Base-by-base conservation (phyloP, 2,797 vertebrate species). In the Neosilurus hyrtlii region DNA sequence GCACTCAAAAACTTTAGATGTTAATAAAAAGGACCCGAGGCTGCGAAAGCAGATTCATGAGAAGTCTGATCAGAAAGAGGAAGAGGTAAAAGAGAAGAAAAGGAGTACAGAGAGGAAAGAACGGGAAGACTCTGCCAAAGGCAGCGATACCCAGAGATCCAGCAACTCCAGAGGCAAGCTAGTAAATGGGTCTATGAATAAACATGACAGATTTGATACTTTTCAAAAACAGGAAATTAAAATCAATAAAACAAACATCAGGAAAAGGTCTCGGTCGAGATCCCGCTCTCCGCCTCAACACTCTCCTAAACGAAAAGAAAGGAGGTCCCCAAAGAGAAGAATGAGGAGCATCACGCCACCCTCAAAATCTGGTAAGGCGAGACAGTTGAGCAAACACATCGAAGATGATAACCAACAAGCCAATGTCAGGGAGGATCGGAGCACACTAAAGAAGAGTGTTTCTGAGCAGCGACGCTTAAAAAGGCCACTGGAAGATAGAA, bases 221-320 rank as follows among this genome's bases (percentile, higher is more conserved):
- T 79, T 88, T 0, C 96, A 97, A 57, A 97, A 96, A 83, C 89
- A 72, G 0, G 91, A 94, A 49, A 93, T 93, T 86, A 97, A 97
- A 90, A 88, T 91, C 0, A 96, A 95, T 59, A 95, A 97, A 79
- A 95, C 95, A 0, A 96, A 96, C 54, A 92, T 90, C 76, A 94
- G 97, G 57, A 98, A 98, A 87, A 93, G 96, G 37, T 99, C 97
- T 0, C 92, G 95, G 0, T 97, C 97, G 0, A 95, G 96, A 9
- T 97, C 96, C 5, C 94, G 96, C 0, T 91, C 93, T 1, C 86
- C 95, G 4, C 92, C 93, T 85, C 89, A 91, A 2, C 95, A 93
- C 89, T 98, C 96, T 79, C 96, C 96, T 0, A 99, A 98, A 91
- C 95, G 96, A 87, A 96, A 97, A 89, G 97, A 98, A 12, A 92